phyloP scores from a whole-genome alignment of 2,797 vertebrate genomes.

The Hippoglossus hippoglossus region DNA sequence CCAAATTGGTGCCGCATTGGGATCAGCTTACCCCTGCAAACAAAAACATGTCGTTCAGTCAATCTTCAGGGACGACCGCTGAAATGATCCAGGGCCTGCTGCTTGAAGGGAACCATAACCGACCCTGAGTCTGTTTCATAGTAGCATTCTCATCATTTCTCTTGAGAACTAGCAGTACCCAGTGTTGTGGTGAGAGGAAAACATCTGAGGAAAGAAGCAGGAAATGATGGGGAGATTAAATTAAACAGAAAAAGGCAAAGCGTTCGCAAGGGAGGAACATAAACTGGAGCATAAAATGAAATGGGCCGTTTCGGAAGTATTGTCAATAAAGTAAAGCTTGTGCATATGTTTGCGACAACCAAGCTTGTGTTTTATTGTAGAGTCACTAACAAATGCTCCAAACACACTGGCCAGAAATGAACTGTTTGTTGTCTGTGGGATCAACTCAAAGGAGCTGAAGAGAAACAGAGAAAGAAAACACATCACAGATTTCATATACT shows the following conservation, averaged over 20 bases:
- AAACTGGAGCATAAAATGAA: too few species aligned
- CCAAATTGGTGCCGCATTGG: conserved; percentile 1
- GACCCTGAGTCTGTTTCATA: conserved; percentile 19
- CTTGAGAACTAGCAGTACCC: conserved; percentile 23
- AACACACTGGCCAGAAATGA: conserved; percentile 13
- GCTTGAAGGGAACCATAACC: conserved; percentile 25
- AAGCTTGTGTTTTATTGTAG: conserved; percentile 40
- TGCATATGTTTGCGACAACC: conserved; percentile 30
- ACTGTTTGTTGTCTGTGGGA: conserved; percentile 17
- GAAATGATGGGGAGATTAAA: conserved; percentile 11
- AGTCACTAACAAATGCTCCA: conserved; percentile 27
- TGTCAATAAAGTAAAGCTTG: conserved; percentile 41
- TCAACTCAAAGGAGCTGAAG: conserved; percentile 11
- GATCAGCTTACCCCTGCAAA: conserved; percentile 7
- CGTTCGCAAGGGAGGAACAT: too few species aligned
- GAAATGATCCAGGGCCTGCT: conserved; percentile 30
- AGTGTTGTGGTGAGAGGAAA: conserved; percentile 15
- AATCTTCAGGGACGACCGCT: conserved; percentile 16
- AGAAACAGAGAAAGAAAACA: too few species aligned
- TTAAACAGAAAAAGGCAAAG: conserved; percentile 2
- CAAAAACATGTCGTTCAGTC: not conserved
- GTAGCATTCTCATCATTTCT: conserved; percentile 25
- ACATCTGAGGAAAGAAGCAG: not conserved
- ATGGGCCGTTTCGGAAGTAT: conserved; percentile 35
- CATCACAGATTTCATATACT: too few species aligned